A percentile compares a stretch with the other conserved stretches of the same genome.
Evolutionary conservation across 2,888 invertebrate genomes (phyloP).

Genomic region (Augiades crinisus): DNA sequence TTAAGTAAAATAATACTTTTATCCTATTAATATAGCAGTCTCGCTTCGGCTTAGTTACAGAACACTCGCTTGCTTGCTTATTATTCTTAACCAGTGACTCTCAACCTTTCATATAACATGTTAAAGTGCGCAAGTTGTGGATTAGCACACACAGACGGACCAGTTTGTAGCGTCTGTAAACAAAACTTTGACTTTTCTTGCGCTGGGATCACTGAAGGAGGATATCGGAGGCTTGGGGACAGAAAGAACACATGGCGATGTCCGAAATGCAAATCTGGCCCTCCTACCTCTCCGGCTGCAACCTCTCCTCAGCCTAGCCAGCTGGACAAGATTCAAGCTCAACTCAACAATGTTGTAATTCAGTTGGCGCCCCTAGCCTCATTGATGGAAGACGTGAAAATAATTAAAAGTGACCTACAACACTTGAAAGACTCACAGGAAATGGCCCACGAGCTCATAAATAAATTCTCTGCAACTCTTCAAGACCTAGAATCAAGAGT

Average conservation of each 20-base stretch:
- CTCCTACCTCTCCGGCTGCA: background rate
- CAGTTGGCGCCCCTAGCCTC: conserved; percentile 28
- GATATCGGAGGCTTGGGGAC: conserved; percentile 15
- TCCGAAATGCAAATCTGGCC: background rate
- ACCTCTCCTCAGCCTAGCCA: background rate
- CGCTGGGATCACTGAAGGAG: conserved; percentile 12
- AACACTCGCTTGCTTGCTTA: conserved; percentile 6
- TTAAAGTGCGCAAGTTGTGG: conserved; percentile 30
- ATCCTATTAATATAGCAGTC: too few species aligned
- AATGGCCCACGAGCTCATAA: conserved; percentile 19
- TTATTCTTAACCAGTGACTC: background rate
- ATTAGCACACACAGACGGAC: conserved; percentile 26
- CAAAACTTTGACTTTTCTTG: background rate
- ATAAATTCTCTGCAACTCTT: conserved; percentile 9
- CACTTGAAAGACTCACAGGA: conserved; percentile 24
- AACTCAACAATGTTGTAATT: background rate
- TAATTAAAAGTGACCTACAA: conserved; percentile 26
- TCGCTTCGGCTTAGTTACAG: too few species aligned
- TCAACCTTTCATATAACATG: conserved; percentile 21
- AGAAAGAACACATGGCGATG: conserved; percentile 7
- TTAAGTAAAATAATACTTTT: too few species aligned
- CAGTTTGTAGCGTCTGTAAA: conserved; percentile 3
- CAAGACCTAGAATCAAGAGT: conserved; percentile 17
- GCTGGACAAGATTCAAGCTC: conserved; percentile 1
- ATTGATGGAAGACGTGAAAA: conserved; percentile 30